Evolutionary conservation across 2,888 invertebrate species (phyloP).

Genomic region (Synergus laeviventris): DNA sequence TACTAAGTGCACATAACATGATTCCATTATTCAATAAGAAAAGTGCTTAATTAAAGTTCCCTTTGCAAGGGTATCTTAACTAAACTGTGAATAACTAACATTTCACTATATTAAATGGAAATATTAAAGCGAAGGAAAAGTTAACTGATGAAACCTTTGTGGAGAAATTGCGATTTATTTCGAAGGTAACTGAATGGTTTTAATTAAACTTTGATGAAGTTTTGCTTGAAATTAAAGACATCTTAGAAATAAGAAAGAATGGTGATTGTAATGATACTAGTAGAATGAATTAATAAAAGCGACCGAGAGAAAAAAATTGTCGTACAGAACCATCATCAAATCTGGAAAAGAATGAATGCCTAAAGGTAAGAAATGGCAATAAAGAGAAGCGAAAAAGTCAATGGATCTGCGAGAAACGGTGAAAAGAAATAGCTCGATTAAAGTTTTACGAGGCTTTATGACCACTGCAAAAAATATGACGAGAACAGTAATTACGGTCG

Average conservation of each 20-base stretch:
- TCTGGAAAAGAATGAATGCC: not conserved
- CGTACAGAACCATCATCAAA: not conserved
- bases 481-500: not conserved
- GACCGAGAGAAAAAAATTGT: not conserved
- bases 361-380: conserved; percentile 18
- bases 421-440: conserved; percentile 55
- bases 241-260: not conserved
- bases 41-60: not conserved
- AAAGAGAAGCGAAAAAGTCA: conserved; percentile 29
- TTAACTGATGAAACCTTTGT: not conserved
- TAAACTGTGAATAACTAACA: not conserved
- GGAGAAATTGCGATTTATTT: not conserved
- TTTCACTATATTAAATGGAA: not conserved
- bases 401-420: conserved; percentile 45
- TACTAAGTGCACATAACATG: not conserved
- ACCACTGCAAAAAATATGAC: not conserved
- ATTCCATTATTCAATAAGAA: not conserved
- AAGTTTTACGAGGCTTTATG: conserved; percentile 51
- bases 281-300: not conserved
- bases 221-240: not conserved
- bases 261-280: not conserved
- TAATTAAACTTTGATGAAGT: conserved; percentile 2
- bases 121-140: not conserved
- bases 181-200: not conserved
- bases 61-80: not conserved